Conservation (phyloP, 2,888 invertebrate genomes). For the Galerucella nymphaeae region DNA sequence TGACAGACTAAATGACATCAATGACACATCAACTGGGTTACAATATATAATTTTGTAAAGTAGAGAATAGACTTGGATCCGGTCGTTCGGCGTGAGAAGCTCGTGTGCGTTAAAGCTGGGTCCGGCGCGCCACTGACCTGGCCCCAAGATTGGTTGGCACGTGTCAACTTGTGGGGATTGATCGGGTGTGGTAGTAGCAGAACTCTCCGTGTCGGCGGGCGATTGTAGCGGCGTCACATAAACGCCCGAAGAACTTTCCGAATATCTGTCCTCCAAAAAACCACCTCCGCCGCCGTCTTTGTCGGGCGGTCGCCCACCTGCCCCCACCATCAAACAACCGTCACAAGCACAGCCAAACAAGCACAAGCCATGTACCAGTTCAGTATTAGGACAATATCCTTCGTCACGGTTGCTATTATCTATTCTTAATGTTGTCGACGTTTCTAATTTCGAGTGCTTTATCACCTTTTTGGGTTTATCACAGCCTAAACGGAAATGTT, state of each 20-base stretch:
- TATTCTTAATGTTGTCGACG: constrained; percentile 35
- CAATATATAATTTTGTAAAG: too few relatives aligned
- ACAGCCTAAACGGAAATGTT: constrained; percentile 39
- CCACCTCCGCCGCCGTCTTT: constrained; percentile 55
- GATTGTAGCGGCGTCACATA: constrained; percentile 52
- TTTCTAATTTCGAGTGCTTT: constrained; percentile 36
- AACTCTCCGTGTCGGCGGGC: constrained; percentile 53
- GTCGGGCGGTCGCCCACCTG: constrained; percentile 58
- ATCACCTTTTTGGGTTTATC: constrained; percentile 15
- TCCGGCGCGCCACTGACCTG: constrained; percentile 65
- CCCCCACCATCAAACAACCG: constrained; percentile 61
- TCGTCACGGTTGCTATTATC: constrained; percentile 46
- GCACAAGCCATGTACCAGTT: constrained; percentile 59
- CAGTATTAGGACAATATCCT: constrained; percentile 41
- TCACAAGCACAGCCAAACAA: constrained; percentile 63
- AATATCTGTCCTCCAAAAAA: constrained; percentile 48
- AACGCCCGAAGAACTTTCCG: constrained; percentile 52
- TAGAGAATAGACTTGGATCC: constrained; percentile 38
- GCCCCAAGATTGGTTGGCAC: constrained; percentile 62
- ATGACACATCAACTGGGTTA: too few relatives aligned
- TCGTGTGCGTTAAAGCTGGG: constrained; percentile 59
- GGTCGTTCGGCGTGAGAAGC: constrained; percentile 55
- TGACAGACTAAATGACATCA: too few relatives aligned
- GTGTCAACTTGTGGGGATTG: constrained; percentile 54
- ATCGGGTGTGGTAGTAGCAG: constrained; percentile 51